Base-by-base conservation (phyloP, 2,113 vertebrate species). In the Cnemophilus loriae region DNA sequence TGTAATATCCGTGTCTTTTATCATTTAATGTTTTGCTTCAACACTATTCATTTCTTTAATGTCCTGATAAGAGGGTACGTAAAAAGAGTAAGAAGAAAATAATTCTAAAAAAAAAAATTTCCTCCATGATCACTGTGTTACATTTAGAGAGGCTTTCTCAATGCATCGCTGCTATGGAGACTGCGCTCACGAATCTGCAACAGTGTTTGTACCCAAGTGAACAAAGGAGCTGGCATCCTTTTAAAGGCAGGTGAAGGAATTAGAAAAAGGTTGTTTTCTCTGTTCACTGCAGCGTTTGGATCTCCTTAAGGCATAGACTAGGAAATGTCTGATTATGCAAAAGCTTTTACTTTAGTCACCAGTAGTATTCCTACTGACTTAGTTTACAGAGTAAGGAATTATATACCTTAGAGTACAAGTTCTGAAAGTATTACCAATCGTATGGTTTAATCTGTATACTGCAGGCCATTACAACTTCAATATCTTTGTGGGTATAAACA, bases 81-180 rank as follows among this genome's bases (percentile, higher is more conserved):
- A 39, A 60, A 84, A 93, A 80, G 35, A 92, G 6, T 46, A 30
- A 73, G 46, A 56, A 49, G 32, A 64, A 82, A 79, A 57, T 13
- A 79, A 41, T 56, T 42, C 3, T 21, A 7, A 42, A 26, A 35
- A 49, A 28, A 8, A 64, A 49, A 16, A 8, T 22, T 18, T 70
- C 32, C 39, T 37, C 7, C 2, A 0, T 57, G 41, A 71, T 16
- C 14, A 49, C 50, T 0, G 0, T 81, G 64, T 74, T 84, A 44
- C 4, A 9, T 60, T n/a, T 60, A 71, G 89, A 56, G 60, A 56
- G 35, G n/a, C 22, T 74, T 84, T 83, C 39, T 81, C 26, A 21
- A 3, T 59, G 17, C 16, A 17, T 80, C 0, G 0, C 30, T 82
- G 65, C 56, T 56, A 2, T 81, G 56, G 42, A 63, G 39, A 37